Base-by-base conservation (phyloP, 2,113 vertebrate species). In the Theristicus caerulescens region DNA sequence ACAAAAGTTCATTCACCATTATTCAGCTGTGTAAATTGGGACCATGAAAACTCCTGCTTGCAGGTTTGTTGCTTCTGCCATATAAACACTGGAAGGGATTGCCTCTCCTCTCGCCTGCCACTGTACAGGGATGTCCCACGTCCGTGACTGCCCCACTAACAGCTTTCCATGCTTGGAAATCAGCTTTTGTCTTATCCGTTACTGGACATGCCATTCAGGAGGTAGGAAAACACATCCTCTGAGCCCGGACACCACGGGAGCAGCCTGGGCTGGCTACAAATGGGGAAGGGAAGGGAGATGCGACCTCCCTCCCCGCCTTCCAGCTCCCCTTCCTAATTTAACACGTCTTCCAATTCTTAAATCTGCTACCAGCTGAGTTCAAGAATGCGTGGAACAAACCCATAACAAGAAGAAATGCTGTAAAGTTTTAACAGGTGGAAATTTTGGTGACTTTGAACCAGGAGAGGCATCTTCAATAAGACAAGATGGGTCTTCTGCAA, bases 31-130 rank as follows among this genome's bases (percentile, higher is more conserved):
- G 31, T 2, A 64, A 70, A 64, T 11, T 1, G 1, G 67, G 11
- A 52, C 34, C 15, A 1, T 1, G 52, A n/a, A 55, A 71, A n/a
- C 52, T 12, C 77, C 16, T 0, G 0, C 64, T 31, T 16, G 44
- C 24, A 84, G 76, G 34, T n/a, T 71, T 57, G 51, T 6, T 55
- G 79, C 13, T 61, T 49, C 59, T 69, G 78, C 26, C 15, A 1
- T 3, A 27, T 1, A 27, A 67, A 65, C 1, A 0, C 3, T 7
- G 36, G n/a, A 24, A 70, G 55, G 69, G 74, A 27, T 15, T 10
- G 4, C 11, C 61, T 6, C 22, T 71, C 42, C 2, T 49, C 25
- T 19, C 8, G 1, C 51, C 42, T 11, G 29, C 22, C 1, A 8
- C 44, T 47, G 57, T 27, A 25, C 78, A 11, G 29, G 29, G 73